Evolutionary conservation across 2,888 invertebrate species (phyloP).

Genomic region (Dryobotodes eremita): DNA sequence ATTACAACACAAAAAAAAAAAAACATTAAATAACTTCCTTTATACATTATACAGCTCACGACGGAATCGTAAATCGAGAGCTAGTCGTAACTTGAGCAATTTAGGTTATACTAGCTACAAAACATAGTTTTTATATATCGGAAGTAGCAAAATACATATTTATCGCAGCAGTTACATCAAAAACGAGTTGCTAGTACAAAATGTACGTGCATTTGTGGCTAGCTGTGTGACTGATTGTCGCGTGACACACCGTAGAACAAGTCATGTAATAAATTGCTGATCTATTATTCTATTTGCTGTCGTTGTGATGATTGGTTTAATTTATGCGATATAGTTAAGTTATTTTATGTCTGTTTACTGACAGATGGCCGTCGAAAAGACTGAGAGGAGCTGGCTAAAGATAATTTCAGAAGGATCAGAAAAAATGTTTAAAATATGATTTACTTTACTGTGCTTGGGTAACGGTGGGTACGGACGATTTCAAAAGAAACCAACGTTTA

Average conservation of each 20-base stretch:
- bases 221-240: slow-evolving; percentile 64
- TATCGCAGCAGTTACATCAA: slow-evolving; percentile 63
- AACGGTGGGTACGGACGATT: not conserved
- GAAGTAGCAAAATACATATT: slow-evolving; percentile 64
- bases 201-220: slow-evolving; percentile 54
- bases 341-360: not conserved
- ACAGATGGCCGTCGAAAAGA: not conserved
- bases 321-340: slow-evolving; percentile 32
- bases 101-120: slow-evolving; percentile 43
- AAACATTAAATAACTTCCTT: not conserved
- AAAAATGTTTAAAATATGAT: not conserved
- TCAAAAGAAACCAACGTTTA: not conserved
- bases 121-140: slow-evolving; percentile 54
- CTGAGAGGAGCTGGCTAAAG: not conserved
- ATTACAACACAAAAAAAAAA: slow-evolving; percentile 10
- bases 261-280: slow-evolving; percentile 23
- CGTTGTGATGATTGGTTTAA: slow-evolving; percentile 38
- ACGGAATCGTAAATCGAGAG: slow-evolving; percentile 42
- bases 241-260: slow-evolving; percentile 54
- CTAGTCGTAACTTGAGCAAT: slow-evolving; percentile 52
- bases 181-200: slow-evolving; percentile 48
- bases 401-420: not conserved
- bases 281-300: slow-evolving; percentile 33
- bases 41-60: slow-evolving; percentile 51
- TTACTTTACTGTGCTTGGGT: not conserved